Conservation (phyloP, 2,797 vertebrate genomes). For the Peromyscus eremicus region DNA sequence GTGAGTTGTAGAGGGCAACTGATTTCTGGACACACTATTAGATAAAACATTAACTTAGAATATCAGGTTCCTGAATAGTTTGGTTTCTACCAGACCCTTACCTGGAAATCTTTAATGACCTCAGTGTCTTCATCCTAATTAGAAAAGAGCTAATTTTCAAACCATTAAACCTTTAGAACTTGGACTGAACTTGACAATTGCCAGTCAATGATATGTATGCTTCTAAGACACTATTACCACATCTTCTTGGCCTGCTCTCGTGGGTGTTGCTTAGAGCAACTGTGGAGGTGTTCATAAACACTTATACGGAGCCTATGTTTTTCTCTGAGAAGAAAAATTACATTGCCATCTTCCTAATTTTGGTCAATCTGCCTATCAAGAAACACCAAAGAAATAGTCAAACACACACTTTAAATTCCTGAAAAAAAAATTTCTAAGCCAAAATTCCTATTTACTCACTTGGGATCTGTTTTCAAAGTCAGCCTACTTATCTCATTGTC, state of each 20-base stretch:
- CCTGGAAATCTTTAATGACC: background rate
- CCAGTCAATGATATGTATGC: background rate
- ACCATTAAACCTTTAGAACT: background rate
- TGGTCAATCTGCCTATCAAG: background rate
- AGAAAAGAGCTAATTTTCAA: constrained; percentile 35
- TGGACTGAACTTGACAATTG: background rate
- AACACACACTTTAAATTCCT: constrained; percentile 55
- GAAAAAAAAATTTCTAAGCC: constrained; percentile 53
- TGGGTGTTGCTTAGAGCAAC: constrained; percentile 1
- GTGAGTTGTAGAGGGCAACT: background rate
- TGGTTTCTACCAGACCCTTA: background rate
- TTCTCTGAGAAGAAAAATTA: background rate
- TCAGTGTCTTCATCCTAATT: background rate
- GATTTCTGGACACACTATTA: background rate
- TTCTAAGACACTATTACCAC: background rate
- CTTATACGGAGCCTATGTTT: background rate
- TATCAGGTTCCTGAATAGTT: background rate
- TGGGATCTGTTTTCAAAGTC: constrained; percentile 69
- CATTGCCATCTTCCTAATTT: constrained; percentile 58
- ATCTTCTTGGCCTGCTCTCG: background rate
- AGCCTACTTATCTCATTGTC: constrained; percentile 64
- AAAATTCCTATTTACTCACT: constrained; percentile 66
- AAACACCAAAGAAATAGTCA: background rate
- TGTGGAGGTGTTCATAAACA: background rate
- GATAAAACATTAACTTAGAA: constrained; percentile 30